These are phyloP conservation scores for Dufourea novaeangliae DNA, from an alignment of 1,140 invertebrate genomes.

Conservation along the genomic window DNA sequence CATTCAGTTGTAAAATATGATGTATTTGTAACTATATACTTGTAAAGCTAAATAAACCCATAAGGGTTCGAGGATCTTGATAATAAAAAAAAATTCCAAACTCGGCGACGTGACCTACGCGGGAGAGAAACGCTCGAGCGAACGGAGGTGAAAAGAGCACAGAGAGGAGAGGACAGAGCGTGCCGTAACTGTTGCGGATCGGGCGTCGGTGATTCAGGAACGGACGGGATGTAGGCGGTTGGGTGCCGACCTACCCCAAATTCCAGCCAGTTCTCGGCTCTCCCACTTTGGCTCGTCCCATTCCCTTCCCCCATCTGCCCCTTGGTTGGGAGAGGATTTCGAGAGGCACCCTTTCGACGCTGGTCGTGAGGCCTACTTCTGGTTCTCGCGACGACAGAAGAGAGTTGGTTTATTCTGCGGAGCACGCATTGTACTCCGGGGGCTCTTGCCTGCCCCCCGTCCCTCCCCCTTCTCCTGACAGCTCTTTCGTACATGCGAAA, in stretches of 20 bases:
- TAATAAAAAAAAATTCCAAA: not conserved
- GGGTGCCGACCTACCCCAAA: slow-evolving; percentile 68
- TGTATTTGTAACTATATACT: not conserved
- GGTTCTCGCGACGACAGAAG: slow-evolving; percentile 49
- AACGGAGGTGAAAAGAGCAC: not conserved
- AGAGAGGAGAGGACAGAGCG: not conserved
- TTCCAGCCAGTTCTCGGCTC: slow-evolving; percentile 59
- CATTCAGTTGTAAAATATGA: not conserved
- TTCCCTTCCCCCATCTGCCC: slow-evolving; percentile 11
- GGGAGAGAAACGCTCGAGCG: not conserved
- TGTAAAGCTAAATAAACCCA: too few species aligned
- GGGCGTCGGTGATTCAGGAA: not conserved
- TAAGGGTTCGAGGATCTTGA: not conserved
- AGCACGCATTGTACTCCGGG: slow-evolving; percentile 72
- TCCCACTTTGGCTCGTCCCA: not conserved
- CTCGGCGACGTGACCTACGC: not conserved
- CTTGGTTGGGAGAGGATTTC: too few species aligned
- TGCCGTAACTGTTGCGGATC: too few species aligned
- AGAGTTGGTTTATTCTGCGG: slow-evolving; percentile 70
- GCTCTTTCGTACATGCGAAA: slow-evolving; percentile 74
- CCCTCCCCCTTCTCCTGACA: slow-evolving; percentile 63
- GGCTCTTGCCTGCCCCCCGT: too few species aligned
- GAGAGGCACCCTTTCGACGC: slow-evolving; percentile 37
- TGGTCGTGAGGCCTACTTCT: slow-evolving; percentile 63
- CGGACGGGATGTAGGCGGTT: slow-evolving; percentile 22